phyloP scores from a whole-genome alignment of 2,888 invertebrate species.

The Drosophila ochracea region DNA sequence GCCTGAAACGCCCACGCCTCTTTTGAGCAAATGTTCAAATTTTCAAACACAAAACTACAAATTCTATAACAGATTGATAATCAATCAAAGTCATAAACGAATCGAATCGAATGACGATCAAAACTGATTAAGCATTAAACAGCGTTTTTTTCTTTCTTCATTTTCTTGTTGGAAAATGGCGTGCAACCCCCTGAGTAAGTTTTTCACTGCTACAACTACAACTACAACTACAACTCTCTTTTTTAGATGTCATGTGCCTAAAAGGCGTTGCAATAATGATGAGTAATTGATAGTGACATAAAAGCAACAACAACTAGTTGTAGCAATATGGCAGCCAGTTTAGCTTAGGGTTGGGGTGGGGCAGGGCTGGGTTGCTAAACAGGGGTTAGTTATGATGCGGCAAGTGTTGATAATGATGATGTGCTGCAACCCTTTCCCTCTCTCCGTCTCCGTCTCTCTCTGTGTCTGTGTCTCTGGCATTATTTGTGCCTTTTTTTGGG shows the following conservation, averaged over 20 bases:
- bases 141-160: slow-evolving; percentile 12
- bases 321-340: slow-evolving; percentile 45
- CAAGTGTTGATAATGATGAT: slow-evolving; percentile 77
- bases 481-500: slow-evolving; percentile 24
- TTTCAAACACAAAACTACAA: slow-evolving; percentile 50
- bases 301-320: slow-evolving; percentile 45
- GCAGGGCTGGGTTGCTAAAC: slow-evolving; percentile 10
- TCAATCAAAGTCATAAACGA: slow-evolving; percentile 83
- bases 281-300: slow-evolving; percentile 81
- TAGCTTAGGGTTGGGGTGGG: slow-evolving; percentile 21
- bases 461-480: background rate
- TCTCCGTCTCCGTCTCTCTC: background rate
- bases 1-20: slow-evolving; percentile 22
- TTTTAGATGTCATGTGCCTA: slow-evolving; percentile 10
- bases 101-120: slow-evolving; percentile 54
- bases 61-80: slow-evolving; percentile 73
- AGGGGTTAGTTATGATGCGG: slow-evolving; percentile 47
- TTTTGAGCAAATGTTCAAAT: slow-evolving; percentile 59
- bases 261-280: slow-evolving; percentile 73
- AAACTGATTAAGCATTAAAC: slow-evolving; percentile 58
- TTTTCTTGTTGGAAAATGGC: slow-evolving; percentile 37
- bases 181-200: slow-evolving; percentile 37
- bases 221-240: background rate
- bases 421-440: slow-evolving; percentile 41
- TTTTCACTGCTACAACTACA: slow-evolving; percentile 8